phyloP scores from a whole-genome alignment of 1,140 invertebrate species.

The Leguminivora glycinivorella region DNA sequence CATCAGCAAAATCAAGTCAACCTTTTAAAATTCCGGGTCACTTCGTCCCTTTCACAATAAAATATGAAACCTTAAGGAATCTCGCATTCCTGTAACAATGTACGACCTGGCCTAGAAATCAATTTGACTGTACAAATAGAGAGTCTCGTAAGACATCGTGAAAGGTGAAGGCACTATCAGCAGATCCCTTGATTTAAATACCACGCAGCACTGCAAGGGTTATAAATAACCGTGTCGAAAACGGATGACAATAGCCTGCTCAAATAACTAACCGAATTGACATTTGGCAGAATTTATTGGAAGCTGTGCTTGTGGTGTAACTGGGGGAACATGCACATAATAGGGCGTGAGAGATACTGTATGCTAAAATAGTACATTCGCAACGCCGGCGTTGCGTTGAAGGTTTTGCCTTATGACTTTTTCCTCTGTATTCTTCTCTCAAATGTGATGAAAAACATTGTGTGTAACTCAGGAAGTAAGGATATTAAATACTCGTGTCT shows the following conservation, averaged over 20 bases:
- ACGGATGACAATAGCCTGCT: constrained; percentile 30
- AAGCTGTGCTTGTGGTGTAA: background rate
- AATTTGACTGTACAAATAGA: background rate
- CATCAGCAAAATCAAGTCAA: too few species aligned
- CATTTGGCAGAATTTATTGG: constrained; percentile 46
- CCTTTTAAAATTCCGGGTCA: too few species aligned
- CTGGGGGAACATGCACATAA: background rate
- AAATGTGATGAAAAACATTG: too few species aligned
- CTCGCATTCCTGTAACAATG: too few species aligned
- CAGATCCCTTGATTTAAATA: constrained; percentile 71
- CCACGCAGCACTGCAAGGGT: constrained; percentile 55
- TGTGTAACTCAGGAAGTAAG: too few species aligned
- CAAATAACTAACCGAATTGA: constrained; percentile 54
- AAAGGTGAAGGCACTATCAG: constrained; percentile 69
- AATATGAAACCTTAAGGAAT: too few species aligned
- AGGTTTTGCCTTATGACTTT: too few species aligned
- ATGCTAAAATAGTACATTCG: constrained; percentile 36
- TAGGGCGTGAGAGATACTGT: background rate
- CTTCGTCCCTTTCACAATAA: too few species aligned
- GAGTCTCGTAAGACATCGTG: constrained; percentile 51
- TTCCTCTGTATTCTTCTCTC: too few species aligned
- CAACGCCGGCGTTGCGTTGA: constrained; percentile 28
- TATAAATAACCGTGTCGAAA: constrained; percentile 48
- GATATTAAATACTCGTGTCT: too few species aligned
- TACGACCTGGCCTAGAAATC: too few species aligned